A percentile compares a stretch with the other conserved stretches of the same genome.
Conservation (phyloP, 2,113 vertebrate genomes). For the Pachypanchax playfairii region DNA sequence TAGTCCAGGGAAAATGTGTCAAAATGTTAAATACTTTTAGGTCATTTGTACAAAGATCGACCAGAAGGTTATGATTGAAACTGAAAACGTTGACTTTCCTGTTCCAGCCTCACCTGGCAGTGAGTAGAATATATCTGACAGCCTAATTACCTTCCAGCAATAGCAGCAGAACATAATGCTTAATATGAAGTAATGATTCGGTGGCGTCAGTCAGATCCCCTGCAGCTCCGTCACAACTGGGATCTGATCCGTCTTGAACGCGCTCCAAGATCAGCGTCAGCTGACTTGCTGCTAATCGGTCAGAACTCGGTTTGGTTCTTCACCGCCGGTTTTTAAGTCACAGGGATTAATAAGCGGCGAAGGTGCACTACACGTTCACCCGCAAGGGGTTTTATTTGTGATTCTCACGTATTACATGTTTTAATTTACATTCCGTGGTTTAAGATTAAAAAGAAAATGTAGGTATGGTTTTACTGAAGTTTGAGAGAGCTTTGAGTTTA, state of each 20-base stretch:
- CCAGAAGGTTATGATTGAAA: too few species aligned
- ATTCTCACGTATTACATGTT: not conserved
- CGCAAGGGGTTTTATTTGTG: conserved; percentile 19
- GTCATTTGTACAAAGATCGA: too few species aligned
- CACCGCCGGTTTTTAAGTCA: conserved; percentile 48
- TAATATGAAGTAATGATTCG: conserved; percentile 14
- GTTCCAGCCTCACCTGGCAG: too few species aligned
- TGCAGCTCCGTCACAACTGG: conserved; percentile 1
- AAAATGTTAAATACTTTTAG: too few species aligned
- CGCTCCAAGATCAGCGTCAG: conserved; percentile 37
- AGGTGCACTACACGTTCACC: conserved; percentile 27
- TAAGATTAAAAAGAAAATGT: not conserved
- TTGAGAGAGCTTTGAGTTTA: not conserved
- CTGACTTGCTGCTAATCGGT: conserved; percentile 56
- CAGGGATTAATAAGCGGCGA: conserved; percentile 39
- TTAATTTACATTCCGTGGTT: not conserved
- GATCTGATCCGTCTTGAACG: conserved; percentile 37
- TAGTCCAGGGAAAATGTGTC: too few species aligned
- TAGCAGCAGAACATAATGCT: conserved; percentile 24
- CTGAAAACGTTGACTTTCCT: too few species aligned
- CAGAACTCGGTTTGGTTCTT: too few species aligned
- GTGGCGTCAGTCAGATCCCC: conserved; percentile 18
- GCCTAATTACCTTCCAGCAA: conserved; percentile 25
- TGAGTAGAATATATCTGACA: too few species aligned
- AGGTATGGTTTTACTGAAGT: not conserved